Evolutionary conservation across 2,113 vertebrate species (phyloP).

Genomic region (Chrysemys picta): DNA sequence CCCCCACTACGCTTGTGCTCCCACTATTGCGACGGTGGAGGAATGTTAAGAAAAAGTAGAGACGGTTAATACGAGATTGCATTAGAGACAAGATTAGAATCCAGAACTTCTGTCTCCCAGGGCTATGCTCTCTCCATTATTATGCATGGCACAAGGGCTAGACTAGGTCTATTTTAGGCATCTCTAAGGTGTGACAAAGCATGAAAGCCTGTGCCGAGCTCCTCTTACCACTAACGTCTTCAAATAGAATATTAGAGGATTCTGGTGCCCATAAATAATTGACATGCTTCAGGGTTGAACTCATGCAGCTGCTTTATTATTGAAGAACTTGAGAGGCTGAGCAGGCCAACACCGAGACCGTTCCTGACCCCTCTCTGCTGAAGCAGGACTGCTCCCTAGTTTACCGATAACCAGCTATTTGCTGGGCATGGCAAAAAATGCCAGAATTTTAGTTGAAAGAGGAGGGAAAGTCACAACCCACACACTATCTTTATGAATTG

Average conservation of each 20-base stretch:
- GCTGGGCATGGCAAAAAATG: not conserved
- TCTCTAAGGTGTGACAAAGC: not conserved
- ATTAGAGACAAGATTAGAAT: accelerated
- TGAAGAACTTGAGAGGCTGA: not conserved
- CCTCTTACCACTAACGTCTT: not conserved
- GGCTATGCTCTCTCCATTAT: not conserved
- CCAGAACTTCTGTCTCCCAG: not conserved
- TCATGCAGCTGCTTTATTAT: not conserved
- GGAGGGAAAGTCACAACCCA: not conserved
- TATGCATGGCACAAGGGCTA: not conserved
- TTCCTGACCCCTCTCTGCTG: not conserved
- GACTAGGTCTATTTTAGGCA: not conserved
- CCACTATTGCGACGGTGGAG: not conserved
- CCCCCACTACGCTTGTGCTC: not conserved
- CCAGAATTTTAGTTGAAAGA: not conserved
- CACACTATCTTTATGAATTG: not conserved
- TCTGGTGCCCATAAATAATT: accelerated
- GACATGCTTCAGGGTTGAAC: accelerated
- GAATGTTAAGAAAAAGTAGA: not conserved
- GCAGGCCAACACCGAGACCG: accelerated
- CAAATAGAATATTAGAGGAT: not conserved
- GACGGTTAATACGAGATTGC: accelerated
- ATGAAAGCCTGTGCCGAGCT: not conserved
- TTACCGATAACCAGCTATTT: not conserved
- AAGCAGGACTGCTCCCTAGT: not conserved